Evolutionary conservation across 2,113 vertebrate species (phyloP).

Genomic region (Naja naja): DNA sequence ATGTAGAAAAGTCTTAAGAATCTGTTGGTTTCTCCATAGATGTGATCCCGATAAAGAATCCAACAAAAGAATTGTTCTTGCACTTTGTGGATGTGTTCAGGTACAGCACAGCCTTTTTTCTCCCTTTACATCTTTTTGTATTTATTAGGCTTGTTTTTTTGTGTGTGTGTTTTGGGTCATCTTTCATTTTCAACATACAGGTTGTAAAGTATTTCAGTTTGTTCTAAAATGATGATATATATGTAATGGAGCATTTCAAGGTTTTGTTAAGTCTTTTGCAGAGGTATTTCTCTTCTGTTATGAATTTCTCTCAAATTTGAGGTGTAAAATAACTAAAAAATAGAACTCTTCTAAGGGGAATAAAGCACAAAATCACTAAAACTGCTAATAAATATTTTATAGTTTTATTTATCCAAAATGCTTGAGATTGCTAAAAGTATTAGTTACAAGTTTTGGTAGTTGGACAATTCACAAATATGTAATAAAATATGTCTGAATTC

Average conservation of each 20-base stretch:
- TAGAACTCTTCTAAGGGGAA: slow-evolving; percentile 13
- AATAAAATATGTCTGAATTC: not conserved
- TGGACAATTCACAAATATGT: slow-evolving; percentile 2
- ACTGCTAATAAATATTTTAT: slow-evolving; percentile 35
- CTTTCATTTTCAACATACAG: slow-evolving; percentile 33
- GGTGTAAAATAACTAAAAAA: slow-evolving; percentile 59
- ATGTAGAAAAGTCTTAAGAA: too few species aligned
- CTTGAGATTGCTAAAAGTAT: slow-evolving; percentile 34
- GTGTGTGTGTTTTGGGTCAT: not conserved
- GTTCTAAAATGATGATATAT: too few species aligned
- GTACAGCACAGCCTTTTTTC: slow-evolving; percentile 71
- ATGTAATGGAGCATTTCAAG: slow-evolving; percentile 35
- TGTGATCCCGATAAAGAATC: too few species aligned
- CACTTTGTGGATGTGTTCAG: slow-evolving; percentile 59
- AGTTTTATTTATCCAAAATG: slow-evolving; percentile 44
- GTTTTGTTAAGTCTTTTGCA: slow-evolving; percentile 62
- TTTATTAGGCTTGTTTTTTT: slow-evolving; percentile 20
- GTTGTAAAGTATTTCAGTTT: slow-evolving; percentile 11
- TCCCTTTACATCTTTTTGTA: not conserved
- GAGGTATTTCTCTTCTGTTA: slow-evolving; percentile 38
- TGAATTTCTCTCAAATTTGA: slow-evolving; percentile 50
- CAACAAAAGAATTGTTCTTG: not conserved
- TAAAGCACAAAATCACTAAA: slow-evolving; percentile 66
- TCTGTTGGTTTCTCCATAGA: too few species aligned
- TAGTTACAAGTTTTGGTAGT: not conserved